Evolutionary conservation across 2,797 vertebrate genomes (phyloP), one percentile per base, ranked within the genome.

Genomic region (Cynodonichthys magdalenae): DNA sequence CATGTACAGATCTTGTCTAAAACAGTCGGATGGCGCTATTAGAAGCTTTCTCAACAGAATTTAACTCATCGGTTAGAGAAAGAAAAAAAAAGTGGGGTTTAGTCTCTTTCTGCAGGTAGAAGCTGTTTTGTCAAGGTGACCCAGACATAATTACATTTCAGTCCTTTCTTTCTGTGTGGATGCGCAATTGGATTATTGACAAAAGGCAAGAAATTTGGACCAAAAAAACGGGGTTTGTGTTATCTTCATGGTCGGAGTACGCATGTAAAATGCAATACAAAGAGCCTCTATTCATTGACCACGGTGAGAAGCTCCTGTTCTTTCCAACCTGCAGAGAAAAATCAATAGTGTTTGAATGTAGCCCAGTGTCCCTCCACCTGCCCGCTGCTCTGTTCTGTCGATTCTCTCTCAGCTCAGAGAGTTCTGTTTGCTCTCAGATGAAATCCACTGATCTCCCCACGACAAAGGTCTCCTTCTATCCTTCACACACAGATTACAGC

Each of bases 261-360:
- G 60, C 71, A 80, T 82, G 71, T 69, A 74, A 74, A 84, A 81
- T 49, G 69, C 49, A 60, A 62, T 54, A 87, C 78, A 87, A 89
- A 83, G 64, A 71, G 50, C 44, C 58, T 69, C 71, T 53, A 71
- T 83, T 83, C 79, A 82, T 47, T 12, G 51, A 70, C 69, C 74
- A 54, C 60, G 52, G 59, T 56, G 75, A 87, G 86, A 90, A 79
- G 83, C 81, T 74, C 74, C 75, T 71, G 80, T 79, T 87, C 74
- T 77, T 67, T 74, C 74, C 60, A 84, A 80, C 71, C 69, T 29
- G 17, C 67, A 74, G 70, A 51, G 57, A 78, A 76, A 82, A 91
- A 91, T 90, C 87, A 79, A 90, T 90, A 85, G 51, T 28, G 66
- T 65, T 62, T 29, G 63, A 86, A 82, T 82, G 68, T 66, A 74